Conservation (phyloP, 2,888 invertebrate genomes). For the Lasioglossum villosulum region DNA sequence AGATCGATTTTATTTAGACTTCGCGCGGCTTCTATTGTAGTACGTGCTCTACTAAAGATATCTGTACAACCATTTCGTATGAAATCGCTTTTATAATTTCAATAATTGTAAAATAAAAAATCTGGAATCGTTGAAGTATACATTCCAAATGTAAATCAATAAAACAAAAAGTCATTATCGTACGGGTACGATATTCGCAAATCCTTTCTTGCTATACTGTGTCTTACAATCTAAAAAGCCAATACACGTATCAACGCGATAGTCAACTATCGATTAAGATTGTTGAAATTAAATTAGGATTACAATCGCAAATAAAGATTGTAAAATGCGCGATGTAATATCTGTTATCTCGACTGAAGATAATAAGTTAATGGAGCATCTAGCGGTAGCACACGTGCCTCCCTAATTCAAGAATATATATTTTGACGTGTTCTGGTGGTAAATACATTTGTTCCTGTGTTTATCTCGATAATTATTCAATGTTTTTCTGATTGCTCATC, state of each 20-base stretch:
- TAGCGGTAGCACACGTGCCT: conserved; percentile 19
- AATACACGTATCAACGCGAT: not conserved
- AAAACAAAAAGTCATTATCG: not conserved
- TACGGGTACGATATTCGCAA: not conserved
- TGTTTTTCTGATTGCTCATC: not conserved
- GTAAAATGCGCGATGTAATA: not conserved
- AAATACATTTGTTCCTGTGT: not conserved
- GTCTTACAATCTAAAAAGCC: not conserved
- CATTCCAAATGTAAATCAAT: not conserved
- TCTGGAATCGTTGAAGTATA: not conserved
- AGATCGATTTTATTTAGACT: too few relatives aligned
- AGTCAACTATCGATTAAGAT: not conserved
- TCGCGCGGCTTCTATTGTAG: too few relatives aligned
- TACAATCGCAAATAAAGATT: not conserved
- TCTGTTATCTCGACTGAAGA: not conserved
- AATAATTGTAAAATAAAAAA: too few relatives aligned
- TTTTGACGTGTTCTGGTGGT: not conserved
- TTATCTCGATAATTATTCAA: not conserved
- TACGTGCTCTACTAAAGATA: too few relatives aligned
- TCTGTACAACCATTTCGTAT: too few relatives aligned
- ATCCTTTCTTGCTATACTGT: not conserved
- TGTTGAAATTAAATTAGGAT: conserved; percentile 1
- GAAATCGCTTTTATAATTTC: too few relatives aligned
- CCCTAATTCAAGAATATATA: not conserved
- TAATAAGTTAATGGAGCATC: conserved; percentile 14